Base-by-base conservation (phyloP, 2,888 invertebrate genomes). In the Teinopalpus imperialis region DNA sequence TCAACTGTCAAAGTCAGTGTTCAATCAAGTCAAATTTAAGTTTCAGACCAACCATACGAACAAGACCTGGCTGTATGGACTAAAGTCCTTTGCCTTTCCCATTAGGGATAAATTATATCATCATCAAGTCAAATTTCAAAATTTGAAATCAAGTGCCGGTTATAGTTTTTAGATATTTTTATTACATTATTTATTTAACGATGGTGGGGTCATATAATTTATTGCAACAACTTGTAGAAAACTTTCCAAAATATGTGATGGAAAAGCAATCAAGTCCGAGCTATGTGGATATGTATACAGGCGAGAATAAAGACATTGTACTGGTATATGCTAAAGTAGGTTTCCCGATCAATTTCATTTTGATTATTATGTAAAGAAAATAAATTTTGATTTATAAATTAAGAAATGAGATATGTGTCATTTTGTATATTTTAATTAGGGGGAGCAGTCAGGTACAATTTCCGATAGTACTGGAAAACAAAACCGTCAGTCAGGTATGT, bases 231-330 rank as follows among this genome's bases (percentile, higher is more conserved):
- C 53, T 87, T 12, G n/a, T 61, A 51, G 67, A 80, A 34, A 64
- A 34, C 41, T 81, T 68, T 58, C 58, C 81, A 1, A 78, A 81
- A 52, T 68, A 65, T 48, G 49, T 51, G 30, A 56, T 85, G 37
- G 73, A 81, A 35, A 81, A 74, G 63, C 80, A 79, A 61, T 55
- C 56, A 42, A 67, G 71, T 47, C 81, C 87, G 1, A 86, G 72
- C 55, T 89, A 87, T 60, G 70, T 88, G 1, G 64, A 74, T 67
- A 82, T 87, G 65, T 85, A 72, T 43, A 71, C 76, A 9, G 81
- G 76, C 67, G 62, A 49, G 42, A 64, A 56, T 26, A 60, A 52
- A 42, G 85, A 88, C 46, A 57, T 83, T 16, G 52, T 79, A 10
- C 48, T 86, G 41, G 78, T 75, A 34, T 75, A 65, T 45, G 60